Percentiles rank a stretch among this genome's conserved stretches.
Evolutionary conservation across 2,113 vertebrate genomes (phyloP).

Genomic region (Caloenas nicobarica): DNA sequence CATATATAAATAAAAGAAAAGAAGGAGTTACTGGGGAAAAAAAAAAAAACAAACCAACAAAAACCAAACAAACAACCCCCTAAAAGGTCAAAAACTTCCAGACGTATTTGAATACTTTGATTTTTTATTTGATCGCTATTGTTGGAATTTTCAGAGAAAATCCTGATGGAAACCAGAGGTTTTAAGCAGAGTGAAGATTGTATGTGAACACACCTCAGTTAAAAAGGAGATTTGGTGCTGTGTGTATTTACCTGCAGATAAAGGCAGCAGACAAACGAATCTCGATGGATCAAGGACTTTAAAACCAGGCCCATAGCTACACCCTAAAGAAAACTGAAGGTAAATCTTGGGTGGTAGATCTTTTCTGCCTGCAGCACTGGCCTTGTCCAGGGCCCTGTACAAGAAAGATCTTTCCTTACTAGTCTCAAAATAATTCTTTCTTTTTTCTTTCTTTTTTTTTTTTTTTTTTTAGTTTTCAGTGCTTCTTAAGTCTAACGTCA

Average conservation of each 20-base stretch:
- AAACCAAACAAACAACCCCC: no score
- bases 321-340: background rate
- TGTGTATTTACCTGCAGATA: background rate
- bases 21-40: background rate
- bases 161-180: background rate
- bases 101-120: background rate
- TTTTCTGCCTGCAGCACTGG: background rate
- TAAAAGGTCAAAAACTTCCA: background rate
- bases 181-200: background rate
- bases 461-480: background rate
- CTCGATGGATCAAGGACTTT: background rate
- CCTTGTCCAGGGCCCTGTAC: background rate
- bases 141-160: background rate
- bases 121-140: background rate
- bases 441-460: no score
- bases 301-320: background rate
- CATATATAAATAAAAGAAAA: no score
- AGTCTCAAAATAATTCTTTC: background rate
- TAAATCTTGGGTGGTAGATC: fast-evolving
- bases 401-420: background rate
- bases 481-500: background rate
- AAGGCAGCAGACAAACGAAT: background rate
- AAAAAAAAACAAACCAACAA: no score
- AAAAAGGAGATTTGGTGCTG: background rate
- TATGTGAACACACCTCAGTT: background rate